These are phyloP conservation scores for Laspeyria flexula DNA, from an alignment of 2,888 invertebrate genomes.

Conservation along the genomic window DNA sequence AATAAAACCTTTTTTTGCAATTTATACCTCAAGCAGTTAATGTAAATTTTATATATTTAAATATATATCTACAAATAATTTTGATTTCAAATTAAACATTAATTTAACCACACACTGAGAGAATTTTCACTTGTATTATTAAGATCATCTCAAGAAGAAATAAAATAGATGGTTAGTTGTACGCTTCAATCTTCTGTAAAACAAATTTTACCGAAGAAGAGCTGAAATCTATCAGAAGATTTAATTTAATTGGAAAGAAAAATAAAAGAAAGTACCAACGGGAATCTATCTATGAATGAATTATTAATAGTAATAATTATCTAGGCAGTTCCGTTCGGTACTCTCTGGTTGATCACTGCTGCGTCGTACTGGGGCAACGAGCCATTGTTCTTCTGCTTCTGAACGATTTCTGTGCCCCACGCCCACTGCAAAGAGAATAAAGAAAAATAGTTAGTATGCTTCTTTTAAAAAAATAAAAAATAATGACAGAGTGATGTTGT, in stretches of 20 bases:
- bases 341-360: constrained; percentile 30
- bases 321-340: constrained; percentile 1
- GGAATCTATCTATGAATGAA: neutral
- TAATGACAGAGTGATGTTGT: too few relatives aligned
- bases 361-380: constrained; percentile 60
- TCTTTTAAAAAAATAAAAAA: too few relatives aligned
- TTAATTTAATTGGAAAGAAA: too few relatives aligned
- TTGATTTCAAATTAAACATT: too few relatives aligned
- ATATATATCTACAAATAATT: too few relatives aligned
- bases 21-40: too few relatives aligned
- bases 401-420: constrained; percentile 69
- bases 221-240: neutral
- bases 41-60: too few relatives aligned
- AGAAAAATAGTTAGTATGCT: neutral
- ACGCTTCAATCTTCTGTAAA: neutral
- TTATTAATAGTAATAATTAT: neutral
- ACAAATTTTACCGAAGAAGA: neutral
- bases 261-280: neutral
- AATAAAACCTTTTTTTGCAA: too few relatives aligned
- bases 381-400: constrained; percentile 55
- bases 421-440: constrained; percentile 61
- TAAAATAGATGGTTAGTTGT: neutral
- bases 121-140: too few relatives aligned
- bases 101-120: too few relatives aligned
- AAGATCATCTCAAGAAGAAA: neutral